Percentiles rank a stretch among this genome's conserved stretches.
Evolutionary conservation across 1,140 invertebrate genomes (phyloP).

Genomic region (Teleopsis dalmanni): DNA sequence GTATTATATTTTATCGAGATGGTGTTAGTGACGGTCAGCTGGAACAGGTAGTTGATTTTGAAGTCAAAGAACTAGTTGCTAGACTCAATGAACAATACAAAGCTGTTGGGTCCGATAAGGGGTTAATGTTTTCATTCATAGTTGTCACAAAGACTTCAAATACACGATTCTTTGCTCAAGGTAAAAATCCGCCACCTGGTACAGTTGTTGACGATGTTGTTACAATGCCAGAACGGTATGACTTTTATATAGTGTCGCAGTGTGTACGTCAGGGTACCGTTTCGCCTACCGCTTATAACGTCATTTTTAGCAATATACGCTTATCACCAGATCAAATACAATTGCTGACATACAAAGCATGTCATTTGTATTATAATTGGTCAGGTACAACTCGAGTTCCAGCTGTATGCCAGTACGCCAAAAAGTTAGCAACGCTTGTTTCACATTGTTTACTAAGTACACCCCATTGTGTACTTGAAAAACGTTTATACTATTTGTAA

Average conservation of each 20-base stretch:
- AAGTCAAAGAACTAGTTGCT: conserved; percentile 48
- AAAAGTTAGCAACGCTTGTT: conserved; percentile 76
- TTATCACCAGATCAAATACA: conserved; percentile 65
- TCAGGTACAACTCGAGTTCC: conserved; percentile 73
- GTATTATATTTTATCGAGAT: conserved; percentile 69
- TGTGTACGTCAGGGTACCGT: conserved; percentile 72
- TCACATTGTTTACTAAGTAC: conserved; percentile 59
- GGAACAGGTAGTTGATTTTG: conserved; percentile 49
- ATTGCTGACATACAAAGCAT: conserved; percentile 69
- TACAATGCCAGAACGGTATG: conserved; percentile 73
- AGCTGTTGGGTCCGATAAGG: conserved; percentile 18
- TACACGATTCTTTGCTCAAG: conserved; percentile 54
- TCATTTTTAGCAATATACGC: conserved; percentile 58
- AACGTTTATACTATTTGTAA: conserved; percentile 49
- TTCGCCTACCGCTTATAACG: conserved; percentile 71
- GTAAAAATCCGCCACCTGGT: conserved; percentile 61
- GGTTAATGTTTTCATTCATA: conserved; percentile 60
- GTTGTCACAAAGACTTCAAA: conserved; percentile 67
- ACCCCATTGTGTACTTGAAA: conserved; percentile 47
- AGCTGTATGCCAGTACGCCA: conserved; percentile 79
- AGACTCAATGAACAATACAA: conserved; percentile 50
- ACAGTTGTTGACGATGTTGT: conserved; percentile 80
- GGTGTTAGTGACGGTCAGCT: conserved; percentile 82
- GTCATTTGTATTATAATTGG: conserved; percentile 83
- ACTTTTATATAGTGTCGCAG: conserved; percentile 77